Percentiles rank a stretch among this genome's conserved stretches.
phyloP scores from a whole-genome alignment of 2,797 vertebrate species.

The Hippocampus kuda region DNA sequence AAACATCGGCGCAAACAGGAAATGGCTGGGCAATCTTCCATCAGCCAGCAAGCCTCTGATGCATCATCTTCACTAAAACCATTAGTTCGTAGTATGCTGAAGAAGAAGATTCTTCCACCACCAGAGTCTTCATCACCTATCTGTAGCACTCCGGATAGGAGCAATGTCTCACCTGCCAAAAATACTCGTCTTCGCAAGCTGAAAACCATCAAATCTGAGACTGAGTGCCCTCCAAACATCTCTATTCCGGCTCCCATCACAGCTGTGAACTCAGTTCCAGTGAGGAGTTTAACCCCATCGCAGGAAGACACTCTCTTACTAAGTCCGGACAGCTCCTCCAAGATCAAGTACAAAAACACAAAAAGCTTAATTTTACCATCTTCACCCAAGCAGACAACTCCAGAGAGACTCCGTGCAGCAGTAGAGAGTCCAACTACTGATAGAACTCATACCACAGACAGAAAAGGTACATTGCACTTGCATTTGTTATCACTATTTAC shows the following conservation, averaged over 20 bases:
- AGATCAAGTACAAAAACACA: slow-evolving; percentile 14
- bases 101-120: slow-evolving; percentile 32
- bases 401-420: neutral
- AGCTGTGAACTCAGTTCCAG: slow-evolving; percentile 3
- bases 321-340: slow-evolving; percentile 14
- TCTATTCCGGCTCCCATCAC: neutral
- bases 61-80: slow-evolving; percentile 19
- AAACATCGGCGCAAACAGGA: slow-evolving; percentile 72
- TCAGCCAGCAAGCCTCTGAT: slow-evolving; percentile 18
- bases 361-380: neutral
- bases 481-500: too few species aligned
- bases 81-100: slow-evolving; percentile 13
- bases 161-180: slow-evolving; percentile 12
- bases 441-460: slow-evolving; percentile 34
- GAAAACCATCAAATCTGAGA: slow-evolving; percentile 31
- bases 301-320: slow-evolving; percentile 6
- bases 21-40: slow-evolving; percentile 44
- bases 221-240: slow-evolving; percentile 13
- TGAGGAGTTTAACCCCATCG: slow-evolving; percentile 15
- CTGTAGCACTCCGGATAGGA: slow-evolving; percentile 8
- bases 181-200: slow-evolving; percentile 31
- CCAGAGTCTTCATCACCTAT: slow-evolving; percentile 8
- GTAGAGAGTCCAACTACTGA: slow-evolving; percentile 18
- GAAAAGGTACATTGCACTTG: slow-evolving; percentile 53
- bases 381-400: slow-evolving; percentile 13